A percentile compares a stretch with the other conserved stretches of the same genome.
phyloP scores from a whole-genome alignment of 2,113 vertebrate genomes.

The Alectura lathami region DNA sequence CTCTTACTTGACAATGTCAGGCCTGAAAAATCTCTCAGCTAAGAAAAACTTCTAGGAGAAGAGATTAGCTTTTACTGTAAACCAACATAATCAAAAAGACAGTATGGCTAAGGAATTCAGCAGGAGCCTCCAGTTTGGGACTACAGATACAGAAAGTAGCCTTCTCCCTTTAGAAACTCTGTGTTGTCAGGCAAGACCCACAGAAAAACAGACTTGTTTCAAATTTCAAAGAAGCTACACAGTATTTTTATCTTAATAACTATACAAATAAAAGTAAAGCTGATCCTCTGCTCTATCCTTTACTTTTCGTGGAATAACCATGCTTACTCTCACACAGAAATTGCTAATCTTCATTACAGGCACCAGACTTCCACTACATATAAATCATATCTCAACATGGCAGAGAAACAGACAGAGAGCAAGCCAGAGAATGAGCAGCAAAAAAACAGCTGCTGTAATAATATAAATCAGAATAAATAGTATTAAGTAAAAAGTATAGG shows the following conservation, averaged over 20 bases:
- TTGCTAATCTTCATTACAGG: background rate
- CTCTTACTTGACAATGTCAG: background rate
- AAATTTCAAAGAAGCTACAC: background rate
- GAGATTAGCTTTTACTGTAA: constrained; percentile 16
- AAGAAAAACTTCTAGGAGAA: constrained; percentile 8
- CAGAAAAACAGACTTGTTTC: background rate
- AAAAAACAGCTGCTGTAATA: background rate
- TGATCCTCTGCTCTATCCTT: fast-evolving
- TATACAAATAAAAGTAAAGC: background rate
- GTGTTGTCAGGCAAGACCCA: background rate
- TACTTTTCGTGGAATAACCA: background rate
- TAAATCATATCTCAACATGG: background rate
- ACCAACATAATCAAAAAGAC: background rate
- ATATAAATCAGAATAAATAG: background rate
- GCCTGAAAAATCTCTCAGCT: background rate
- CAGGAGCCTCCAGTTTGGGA: background rate
- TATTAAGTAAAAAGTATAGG: background rate
- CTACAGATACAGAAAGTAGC: background rate
- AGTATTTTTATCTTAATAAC: background rate
- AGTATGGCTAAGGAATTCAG: background rate
- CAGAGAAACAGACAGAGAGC: background rate
- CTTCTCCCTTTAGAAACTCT: background rate
- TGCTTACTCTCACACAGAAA: background rate
- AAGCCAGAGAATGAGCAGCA: background rate
- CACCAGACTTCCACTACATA: background rate